Evolutionary conservation across 1,140 invertebrate species (phyloP).

Genomic region (Pseudoatta argentina): DNA sequence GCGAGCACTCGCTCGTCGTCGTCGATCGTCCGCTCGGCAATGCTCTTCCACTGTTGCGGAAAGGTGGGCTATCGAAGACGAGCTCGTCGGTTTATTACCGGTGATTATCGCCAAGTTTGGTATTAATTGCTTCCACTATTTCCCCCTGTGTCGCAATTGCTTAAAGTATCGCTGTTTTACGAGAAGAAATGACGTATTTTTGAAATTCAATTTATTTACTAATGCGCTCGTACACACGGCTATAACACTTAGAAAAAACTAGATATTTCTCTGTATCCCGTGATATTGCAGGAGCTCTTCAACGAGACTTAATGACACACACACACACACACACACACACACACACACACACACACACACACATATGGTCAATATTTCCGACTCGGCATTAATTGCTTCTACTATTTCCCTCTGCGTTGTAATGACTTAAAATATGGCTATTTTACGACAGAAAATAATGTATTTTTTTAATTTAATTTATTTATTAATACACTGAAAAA

Average conservation of each 20-base stretch:
- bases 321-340: neutral
- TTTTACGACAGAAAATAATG: neutral
- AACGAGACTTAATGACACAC: slow-evolving; percentile 1
- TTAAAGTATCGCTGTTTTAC: neutral
- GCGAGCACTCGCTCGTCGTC: slow-evolving; percentile 21
- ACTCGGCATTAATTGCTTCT: neutral
- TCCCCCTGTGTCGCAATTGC: neutral
- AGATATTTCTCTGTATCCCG: neutral
- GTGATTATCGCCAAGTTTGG: slow-evolving; percentile 25
- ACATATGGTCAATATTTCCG: slow-evolving; percentile 47
- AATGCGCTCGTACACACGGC: neutral
- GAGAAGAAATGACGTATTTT: neutral
- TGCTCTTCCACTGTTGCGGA: neutral
- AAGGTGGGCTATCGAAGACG: slow-evolving; percentile 17
- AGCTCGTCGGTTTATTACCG: slow-evolving; percentile 18
- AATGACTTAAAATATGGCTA: neutral
- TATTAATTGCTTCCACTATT: neutral
- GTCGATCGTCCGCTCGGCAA: neutral
- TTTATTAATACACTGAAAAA: neutral
- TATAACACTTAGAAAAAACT: neutral
- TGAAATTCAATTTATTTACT: neutral
- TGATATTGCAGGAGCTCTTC: neutral
- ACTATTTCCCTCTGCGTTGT: neutral
- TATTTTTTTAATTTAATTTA: neutral
- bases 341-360: neutral